Base-by-base conservation (phyloP, 1,140 invertebrate genomes). In the Berghia stephanieae region DNA sequence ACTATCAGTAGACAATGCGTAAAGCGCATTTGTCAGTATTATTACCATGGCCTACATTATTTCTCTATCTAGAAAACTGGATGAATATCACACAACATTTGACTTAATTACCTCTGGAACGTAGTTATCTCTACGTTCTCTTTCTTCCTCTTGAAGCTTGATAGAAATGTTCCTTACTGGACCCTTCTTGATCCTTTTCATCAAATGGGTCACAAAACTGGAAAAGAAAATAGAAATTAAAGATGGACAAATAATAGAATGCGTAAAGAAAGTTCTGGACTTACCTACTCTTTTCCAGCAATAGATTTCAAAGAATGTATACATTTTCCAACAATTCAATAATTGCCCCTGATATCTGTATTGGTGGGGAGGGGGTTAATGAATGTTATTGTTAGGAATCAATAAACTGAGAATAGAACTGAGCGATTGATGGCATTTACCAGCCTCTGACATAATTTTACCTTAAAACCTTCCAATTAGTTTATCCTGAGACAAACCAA, bases 161-260 rank as follows among this genome's bases (percentile, higher is more conserved):
- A 99, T 99, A 83, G 97, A 99, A 90, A 99, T 99, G 83, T 98
- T 98, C 88, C 97, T 92, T 6, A 99, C 98, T 89, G 96, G 96
- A 36, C 96, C 97, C 88, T 96, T 94, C 84, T 97, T 94, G 82
- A 99, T 94, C 87, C 98, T 93, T 88, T 98, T 98, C 98, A 99
- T 99, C 90, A 99, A 93, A 92, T 99, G 98, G 78, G 98, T 99
- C 43, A 99, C 95, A 91, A 98, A 99, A 78, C 96, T 97, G 86
- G 3, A 82, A 81, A 81, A 52, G 75, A 82, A 81, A 79, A n/a
- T 34, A 57, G 21, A 70, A 31, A 44, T 10, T 24, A 16, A 44
- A 44, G 5, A 44, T 6, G 24, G 13, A 16, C 13, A 52, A 57
- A 34, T 34, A 42, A 18, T 5, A 49, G 55, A 31, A 40, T 38